Conservation (phyloP, 2,113 vertebrate species). For the Planiliza haematocheilus region DNA sequence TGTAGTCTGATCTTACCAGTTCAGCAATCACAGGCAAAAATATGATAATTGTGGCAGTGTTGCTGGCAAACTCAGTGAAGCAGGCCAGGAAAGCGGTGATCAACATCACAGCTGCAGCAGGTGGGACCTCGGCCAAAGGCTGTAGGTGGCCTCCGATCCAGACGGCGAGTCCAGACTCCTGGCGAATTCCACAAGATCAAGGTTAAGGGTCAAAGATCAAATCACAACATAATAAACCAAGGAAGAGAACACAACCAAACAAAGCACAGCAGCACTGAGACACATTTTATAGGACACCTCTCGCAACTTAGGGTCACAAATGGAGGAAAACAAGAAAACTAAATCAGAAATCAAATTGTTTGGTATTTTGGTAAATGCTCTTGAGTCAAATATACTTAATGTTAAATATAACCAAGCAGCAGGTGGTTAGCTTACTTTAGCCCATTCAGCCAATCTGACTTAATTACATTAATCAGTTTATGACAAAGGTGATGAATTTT, state of each 20-base stretch:
- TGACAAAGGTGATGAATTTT: no score
- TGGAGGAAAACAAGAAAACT: not conserved
- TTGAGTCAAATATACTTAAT: no score
- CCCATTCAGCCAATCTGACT: not conserved
- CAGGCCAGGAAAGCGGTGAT: constrained; percentile 90
- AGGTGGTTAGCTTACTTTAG: not conserved
- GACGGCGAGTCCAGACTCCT: constrained; percentile 94
- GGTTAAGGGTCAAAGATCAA: constrained; percentile 45
- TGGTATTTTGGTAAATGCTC: no score
- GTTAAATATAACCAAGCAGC: not conserved
- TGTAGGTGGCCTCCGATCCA: constrained; percentile 94
- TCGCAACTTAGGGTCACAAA: not conserved
- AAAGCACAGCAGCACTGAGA: constrained; percentile 7
- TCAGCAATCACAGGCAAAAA: constrained; percentile 94
- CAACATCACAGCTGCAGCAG: constrained; percentile 88
- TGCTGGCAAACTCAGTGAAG: constrained; percentile 98
- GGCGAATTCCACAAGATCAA: constrained; percentile 42
- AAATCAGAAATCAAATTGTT: not conserved
- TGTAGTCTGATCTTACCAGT: constrained; percentile 85
- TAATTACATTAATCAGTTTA: not conserved
- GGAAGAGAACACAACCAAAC: constrained; percentile 21
- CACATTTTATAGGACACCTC: not conserved
- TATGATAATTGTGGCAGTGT: constrained; percentile 97
- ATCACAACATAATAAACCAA: constrained; percentile 57
- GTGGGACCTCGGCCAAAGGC: constrained; percentile 89